Evolutionary conservation across 2,888 invertebrate genomes (phyloP), one percentile per base, ranked within the genome.

Genomic region (Mythimna lalbum): DNA sequence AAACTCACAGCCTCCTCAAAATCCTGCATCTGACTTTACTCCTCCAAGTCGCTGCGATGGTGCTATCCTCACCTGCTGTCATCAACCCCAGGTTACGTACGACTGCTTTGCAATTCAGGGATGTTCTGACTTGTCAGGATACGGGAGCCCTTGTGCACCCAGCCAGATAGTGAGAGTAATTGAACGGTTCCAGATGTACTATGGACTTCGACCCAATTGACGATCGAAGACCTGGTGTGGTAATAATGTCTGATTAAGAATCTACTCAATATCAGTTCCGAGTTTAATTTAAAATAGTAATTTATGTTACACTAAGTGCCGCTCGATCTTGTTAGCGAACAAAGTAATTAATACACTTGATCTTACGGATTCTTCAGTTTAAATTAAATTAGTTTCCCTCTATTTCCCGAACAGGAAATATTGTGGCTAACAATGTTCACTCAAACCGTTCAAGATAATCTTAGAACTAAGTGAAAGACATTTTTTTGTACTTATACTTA

Each of bases 111-210:
- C 83, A 14, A 59, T 73, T 21, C 89, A 91, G 72, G 94, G 94
- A 0, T 95, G 95, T 64, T 89, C 86, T 12, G 97, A 97, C 89
- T 94, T 96, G 1, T 80, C 90, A n/a, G 70, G 92, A 69, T 87
- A 92, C 78, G 85, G 91, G 7, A 86, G 90, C 64, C 94, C 94
- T 63, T 95, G 95, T 80, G 89, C 91, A 9, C 77, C 88, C 7
- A 79, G 84, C 57, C 83, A 87, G 2, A 90, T 94, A 68, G 75
- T 91, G 12, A 84, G 76, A 65, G 91, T 93, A 12, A 88, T 94
- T 62, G 86, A 90, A 2, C 91, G 89, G 68, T 93, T 91, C 69
- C 89, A 91, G 69, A 87, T 71, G 36, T 93, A 85, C 76, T 93
- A 94, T 65, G 90, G 88, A 27, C 88, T 88, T 61, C 86, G 83